Percentiles rank a stretch among this genome's conserved stretches.
phyloP scores from a whole-genome alignment of 2,113 vertebrate species.

The Ursus arctos region DNA sequence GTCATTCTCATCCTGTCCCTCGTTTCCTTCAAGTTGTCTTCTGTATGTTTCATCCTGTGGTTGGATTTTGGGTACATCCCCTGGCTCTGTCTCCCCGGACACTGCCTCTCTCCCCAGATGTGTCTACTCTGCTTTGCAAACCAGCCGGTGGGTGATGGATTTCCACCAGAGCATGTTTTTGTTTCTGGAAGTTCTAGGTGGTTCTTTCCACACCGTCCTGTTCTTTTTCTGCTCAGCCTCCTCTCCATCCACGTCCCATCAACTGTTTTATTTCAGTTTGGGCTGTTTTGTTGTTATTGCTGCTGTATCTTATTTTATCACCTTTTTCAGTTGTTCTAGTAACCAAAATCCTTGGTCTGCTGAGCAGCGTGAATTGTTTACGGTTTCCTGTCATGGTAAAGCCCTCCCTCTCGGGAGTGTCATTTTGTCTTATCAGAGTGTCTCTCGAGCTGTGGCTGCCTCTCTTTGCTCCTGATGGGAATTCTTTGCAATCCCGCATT shows the following conservation, averaged over 20 bases:
- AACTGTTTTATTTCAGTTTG: neutral
- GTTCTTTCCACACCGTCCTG: neutral
- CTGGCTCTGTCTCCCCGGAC: neutral
- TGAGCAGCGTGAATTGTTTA: neutral
- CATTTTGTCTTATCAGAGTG: neutral
- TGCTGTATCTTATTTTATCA: neutral
- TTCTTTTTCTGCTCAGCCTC: too few species aligned
- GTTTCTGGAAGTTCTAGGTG: neutral
- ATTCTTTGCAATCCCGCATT: neutral
- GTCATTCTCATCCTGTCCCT: accelerated
- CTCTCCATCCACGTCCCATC: neutral
- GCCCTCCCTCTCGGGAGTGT: neutral
- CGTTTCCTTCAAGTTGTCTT: neutral
- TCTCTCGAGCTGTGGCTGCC: neutral
- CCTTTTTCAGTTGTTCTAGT: neutral
- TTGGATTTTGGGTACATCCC: neutral
- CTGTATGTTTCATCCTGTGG: neutral
- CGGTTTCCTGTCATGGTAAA: neutral
- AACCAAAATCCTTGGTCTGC: neutral
- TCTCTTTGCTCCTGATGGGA: neutral
- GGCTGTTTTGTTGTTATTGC: neutral
- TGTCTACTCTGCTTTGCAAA: neutral
- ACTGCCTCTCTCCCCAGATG: neutral
- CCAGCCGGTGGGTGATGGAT: neutral
- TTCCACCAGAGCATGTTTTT: neutral